Conservation (phyloP, 2,797 vertebrate genomes). For the Pangasius larnaudii region DNA sequence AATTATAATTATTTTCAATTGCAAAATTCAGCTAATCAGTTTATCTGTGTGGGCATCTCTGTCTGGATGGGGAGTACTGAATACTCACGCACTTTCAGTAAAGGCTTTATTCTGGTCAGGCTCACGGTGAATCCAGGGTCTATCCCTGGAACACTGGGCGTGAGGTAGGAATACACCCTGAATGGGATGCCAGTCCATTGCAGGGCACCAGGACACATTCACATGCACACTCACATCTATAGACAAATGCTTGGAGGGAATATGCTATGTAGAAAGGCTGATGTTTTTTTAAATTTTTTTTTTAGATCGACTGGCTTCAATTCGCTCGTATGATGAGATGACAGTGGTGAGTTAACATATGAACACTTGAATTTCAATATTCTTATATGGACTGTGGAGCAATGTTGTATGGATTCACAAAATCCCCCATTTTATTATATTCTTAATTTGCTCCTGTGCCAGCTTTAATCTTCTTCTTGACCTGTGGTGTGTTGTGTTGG, state of each 20-base stretch:
- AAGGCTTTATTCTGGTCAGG: too few species aligned
- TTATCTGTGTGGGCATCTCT: not conserved
- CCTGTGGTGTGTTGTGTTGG: not conserved
- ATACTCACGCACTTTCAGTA: too few species aligned
- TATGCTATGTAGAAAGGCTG: not conserved
- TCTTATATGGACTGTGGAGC: not conserved
- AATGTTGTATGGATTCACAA: not conserved
- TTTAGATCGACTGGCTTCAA: conserved; percentile 82
- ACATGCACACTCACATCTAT: not conserved
- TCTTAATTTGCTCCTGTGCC: not conserved
- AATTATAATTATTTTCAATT: not conserved
- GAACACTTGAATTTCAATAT: not conserved
- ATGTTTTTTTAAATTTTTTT: conserved; percentile 61
- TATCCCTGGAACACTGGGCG: not conserved
- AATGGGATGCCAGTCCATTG: not conserved
- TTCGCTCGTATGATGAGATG: conserved; percentile 86
- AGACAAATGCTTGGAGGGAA: not conserved
- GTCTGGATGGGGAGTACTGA: not conserved
- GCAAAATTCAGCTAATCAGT: not conserved
- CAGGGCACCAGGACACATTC: not conserved
- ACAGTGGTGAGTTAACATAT: conserved; percentile 76
- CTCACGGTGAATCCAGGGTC: not conserved
- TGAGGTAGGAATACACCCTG: not conserved
- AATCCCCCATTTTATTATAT: not conserved
- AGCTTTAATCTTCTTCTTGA: not conserved